phyloP scores from a whole-genome alignment of 92 coral and sea anemone genomes.

The Porites divaricata region DNA sequence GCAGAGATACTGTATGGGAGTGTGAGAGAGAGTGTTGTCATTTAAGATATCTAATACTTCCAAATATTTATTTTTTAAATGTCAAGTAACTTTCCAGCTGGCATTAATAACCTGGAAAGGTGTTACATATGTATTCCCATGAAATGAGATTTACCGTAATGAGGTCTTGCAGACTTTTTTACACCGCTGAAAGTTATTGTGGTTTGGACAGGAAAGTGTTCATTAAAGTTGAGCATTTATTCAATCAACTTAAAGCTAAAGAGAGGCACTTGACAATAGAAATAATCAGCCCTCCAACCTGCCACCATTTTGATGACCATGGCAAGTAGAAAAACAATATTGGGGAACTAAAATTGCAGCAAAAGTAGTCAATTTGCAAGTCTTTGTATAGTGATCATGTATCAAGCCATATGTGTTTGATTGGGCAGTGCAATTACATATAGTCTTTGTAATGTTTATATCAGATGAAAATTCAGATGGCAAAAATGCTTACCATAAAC shows the following conservation, averaged over 20 bases:
- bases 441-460: too few species aligned
- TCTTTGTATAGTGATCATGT: too few species aligned
- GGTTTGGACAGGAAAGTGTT: slow-evolving; percentile 14
- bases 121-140: slow-evolving; percentile 9
- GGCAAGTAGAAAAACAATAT: too few species aligned
- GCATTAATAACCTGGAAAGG: slow-evolving; percentile 31
- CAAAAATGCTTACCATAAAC: too few species aligned
- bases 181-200: neutral
- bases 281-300: too few species aligned
- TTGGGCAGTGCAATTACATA: neutral
- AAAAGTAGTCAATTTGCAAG: too few species aligned
- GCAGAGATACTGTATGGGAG: slow-evolving; percentile 41
- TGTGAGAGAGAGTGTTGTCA: slow-evolving; percentile 15
- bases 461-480: too few species aligned
- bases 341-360: too few species aligned
- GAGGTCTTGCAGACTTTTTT: slow-evolving; percentile 5
- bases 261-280: neutral
- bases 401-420: neutral
- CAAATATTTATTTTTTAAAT: slow-evolving; percentile 45
- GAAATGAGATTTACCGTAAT: neutral
- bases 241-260: neutral
- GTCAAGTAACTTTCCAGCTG: slow-evolving; percentile 24
- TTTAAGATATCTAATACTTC: slow-evolving; percentile 31
- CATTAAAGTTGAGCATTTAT: neutral
- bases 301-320: too few species aligned